Evolutionary conservation across 2,888 invertebrate species (phyloP), one percentile per base, ranked within the genome.

Genomic region (Branchellion lobata): DNA sequence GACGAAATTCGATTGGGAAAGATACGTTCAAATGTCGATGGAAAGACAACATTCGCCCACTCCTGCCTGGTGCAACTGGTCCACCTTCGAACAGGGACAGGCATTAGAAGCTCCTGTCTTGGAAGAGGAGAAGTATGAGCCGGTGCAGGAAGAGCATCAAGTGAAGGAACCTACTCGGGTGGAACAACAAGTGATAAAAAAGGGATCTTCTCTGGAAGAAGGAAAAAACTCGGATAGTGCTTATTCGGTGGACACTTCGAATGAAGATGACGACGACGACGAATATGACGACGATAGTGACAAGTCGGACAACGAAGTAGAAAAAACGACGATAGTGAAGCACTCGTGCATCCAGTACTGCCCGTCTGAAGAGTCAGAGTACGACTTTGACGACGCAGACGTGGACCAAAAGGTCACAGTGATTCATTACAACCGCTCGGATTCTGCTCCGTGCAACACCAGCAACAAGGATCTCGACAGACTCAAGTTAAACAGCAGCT

Each of bases 51-150:
- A n/a, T 5, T 57, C 61, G 5, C 61, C 61, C n/a, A 18, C 24
- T 18, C 77, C 77, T 21, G 24, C 61, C 31, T 77, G 77, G 77
- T 77, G 77, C 65, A 57, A 77, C 40, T 77, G 77, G 77, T 77
- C 77, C 18, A 65, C 77, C 14, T 77, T 77, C 33, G 69, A 69
- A 18, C 69, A 34, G 11, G 33, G 2, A 27, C 3, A 31, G 3
- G 21, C 5, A 3, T n/a, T n/a, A n/a, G n/a, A n/a, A n/a, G n/a
- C n/a, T n/a, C n/a, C n/a, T n/a, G 65, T 27, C 65, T 5, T 11
- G 8, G 65, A 65, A 65, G 31, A 69, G 3, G 21, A 34, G 31
- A 57, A 57, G 21, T 24, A 18, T n/a, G 24, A 57, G 5, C 5
- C 3, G 5, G 5, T 57, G n/a, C 5, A 18, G 11, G n/a, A n/a